These are phyloP conservation scores for Campoplex capitator DNA, from an alignment of 2,888 invertebrate genomes.

Conservation along the genomic window DNA sequence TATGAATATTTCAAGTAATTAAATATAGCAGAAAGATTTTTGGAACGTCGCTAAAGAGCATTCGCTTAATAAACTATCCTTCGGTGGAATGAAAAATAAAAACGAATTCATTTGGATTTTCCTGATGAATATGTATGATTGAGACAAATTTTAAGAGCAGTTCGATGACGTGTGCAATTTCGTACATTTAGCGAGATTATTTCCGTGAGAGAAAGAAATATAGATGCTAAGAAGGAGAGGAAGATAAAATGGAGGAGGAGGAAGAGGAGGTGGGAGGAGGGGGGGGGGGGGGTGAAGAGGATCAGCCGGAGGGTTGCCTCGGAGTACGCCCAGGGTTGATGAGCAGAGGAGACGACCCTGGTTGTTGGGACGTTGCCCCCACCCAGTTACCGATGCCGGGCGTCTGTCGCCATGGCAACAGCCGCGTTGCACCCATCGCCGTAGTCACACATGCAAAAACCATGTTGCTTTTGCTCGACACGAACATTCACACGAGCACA, in stretches of 20 bases:
- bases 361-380: conserved; percentile 84
- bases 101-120: not conserved
- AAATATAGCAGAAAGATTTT: not conserved
- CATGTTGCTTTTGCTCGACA: conserved; percentile 41
- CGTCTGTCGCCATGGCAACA: conserved; percentile 86
- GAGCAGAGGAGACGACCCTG: conserved; percentile 81
- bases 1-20: not conserved
- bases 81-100: not conserved
- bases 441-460: conserved; percentile 71
- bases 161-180: conserved; percentile 23
- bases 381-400: conserved; percentile 83
- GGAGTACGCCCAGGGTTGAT: conserved; percentile 69
- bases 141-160: not conserved
- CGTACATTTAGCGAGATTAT: not conserved
- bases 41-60: not conserved
- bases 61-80: not conserved
- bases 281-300: conserved; percentile 27
- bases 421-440: conserved; percentile 83
- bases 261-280: not conserved
- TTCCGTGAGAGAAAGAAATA: conserved; percentile 3
- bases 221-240: conserved; percentile 1
- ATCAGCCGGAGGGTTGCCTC: conserved; percentile 50
- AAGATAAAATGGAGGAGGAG: conserved; percentile 9
- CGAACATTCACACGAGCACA: conserved; percentile 8
- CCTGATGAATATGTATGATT: not conserved